Conservation (phyloP, 2,797 vertebrate species). For the Peromyscus aztecus region DNA sequence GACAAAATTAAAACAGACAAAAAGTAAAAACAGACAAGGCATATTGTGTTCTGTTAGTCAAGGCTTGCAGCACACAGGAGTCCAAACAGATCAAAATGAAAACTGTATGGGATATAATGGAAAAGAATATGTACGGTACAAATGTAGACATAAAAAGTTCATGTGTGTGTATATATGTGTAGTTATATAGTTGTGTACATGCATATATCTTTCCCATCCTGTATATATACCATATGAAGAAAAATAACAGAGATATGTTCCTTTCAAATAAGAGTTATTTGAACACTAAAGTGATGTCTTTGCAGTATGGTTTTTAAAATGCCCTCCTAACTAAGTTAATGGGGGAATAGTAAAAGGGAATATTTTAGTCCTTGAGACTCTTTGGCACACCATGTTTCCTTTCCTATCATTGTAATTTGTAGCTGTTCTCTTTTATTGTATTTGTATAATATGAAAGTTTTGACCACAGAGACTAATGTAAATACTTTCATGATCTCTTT, state of each 20-base stretch:
- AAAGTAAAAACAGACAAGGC: slow-evolving; percentile 10
- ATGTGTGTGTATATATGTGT: background rate
- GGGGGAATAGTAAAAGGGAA: background rate
- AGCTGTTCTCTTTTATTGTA: slow-evolving; percentile 33
- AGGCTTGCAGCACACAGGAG: background rate
- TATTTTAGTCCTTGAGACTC: background rate
- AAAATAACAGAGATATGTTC: background rate
- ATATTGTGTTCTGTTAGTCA: background rate
- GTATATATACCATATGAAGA: background rate
- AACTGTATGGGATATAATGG: background rate
- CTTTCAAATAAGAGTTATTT: background rate
- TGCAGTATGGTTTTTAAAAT: background rate
- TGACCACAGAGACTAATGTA: slow-evolving; percentile 55
- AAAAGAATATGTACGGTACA: background rate
- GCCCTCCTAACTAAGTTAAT: background rate
- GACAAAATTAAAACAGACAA: background rate
- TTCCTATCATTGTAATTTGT: background rate
- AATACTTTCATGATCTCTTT: slow-evolving; percentile 66
- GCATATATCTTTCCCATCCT: background rate
- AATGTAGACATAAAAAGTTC: background rate
- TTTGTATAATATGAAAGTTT: background rate
- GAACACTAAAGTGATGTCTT: slow-evolving; percentile 28
- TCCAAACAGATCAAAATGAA: background rate
- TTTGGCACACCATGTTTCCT: background rate
- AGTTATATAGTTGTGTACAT: background rate